Evolutionary conservation across 2,113 vertebrate genomes (phyloP).

Genomic region (Calidris pugnax): DNA sequence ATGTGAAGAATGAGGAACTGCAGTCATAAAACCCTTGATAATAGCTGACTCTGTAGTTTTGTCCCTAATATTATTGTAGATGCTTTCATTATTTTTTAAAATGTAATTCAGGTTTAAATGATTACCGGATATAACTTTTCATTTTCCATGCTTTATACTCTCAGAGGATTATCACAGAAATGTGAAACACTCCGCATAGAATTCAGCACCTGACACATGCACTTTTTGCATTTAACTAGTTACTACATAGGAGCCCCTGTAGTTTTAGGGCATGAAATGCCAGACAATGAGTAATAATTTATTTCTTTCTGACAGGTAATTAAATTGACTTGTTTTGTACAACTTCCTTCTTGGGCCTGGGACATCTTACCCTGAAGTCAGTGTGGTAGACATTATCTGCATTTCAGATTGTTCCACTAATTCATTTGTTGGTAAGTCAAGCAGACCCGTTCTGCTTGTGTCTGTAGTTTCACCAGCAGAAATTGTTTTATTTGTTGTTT

Average conservation of each 20-base stretch:
- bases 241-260: background rate
- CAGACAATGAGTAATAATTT: background rate
- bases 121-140: background rate
- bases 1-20: background rate
- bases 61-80: background rate
- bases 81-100: background rate
- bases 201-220: background rate
- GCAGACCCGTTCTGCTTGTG: background rate
- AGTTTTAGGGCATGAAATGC: background rate
- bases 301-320: background rate
- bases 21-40: background rate
- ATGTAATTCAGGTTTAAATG: conserved; percentile 25
- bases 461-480: background rate
- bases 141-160: background rate
- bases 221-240: background rate
- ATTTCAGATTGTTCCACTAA: conserved; percentile 21
- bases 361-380: conserved; percentile 23
- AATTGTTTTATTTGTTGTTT: conserved; percentile 4
- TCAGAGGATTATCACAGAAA: background rate
- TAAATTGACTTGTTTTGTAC: conserved; percentile 3
- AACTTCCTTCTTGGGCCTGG: background rate
- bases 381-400: background rate
- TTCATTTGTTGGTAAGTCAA: conserved; percentile 7
- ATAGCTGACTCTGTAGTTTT: background rate
- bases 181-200: background rate